Base-by-base conservation (phyloP, 2,797 vertebrate species). In the Lycodopsis pacificus region DNA sequence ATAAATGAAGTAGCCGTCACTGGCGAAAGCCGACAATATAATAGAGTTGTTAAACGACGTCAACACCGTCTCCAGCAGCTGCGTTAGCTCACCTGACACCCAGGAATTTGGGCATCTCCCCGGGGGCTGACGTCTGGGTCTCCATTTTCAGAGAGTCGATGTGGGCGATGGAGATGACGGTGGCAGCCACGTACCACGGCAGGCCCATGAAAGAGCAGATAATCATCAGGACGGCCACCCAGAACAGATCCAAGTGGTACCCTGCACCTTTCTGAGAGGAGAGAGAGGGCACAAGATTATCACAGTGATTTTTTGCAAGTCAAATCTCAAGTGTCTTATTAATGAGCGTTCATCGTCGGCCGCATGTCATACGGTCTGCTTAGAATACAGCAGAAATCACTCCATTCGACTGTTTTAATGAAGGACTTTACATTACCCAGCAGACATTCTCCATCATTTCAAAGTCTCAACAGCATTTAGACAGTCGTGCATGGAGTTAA, bases 91-190 rank as follows among this genome's bases (percentile, higher is more conserved):
- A 99, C 98, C 98, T 97, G 82, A 99, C 98, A 74, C 98, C 98
- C 42, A 99, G 93, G 89, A 99, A 99, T 87, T 98, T 99, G 14
- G 98, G 98, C 87, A 96, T 96, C 57, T 99, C 98, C 71, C 98
- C 98, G 0, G 98, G 98, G 1, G 98, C 98, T 0, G 98, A 99
- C 0, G 98, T 99, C 94, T 99, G 91, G 0, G 98, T 99, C 93
- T 99, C 98, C 98, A 99, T 99, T 93, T 98, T 99, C 91, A 99
- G 94, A 57, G 98, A 99, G 93, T 99, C 98, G 0, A 99, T 98
- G 90, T 99, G 98, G 25, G 98, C 98, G 1, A 99, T 99, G 86
- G 98, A 99, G 93, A 99, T 99, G 79, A 99, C 98, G 0, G 98
- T 99, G 32, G 98, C 98, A 1, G 98, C 98, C 64, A 99, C 98